These are phyloP conservation scores for Sclerodermus sp. DNA, from an alignment of 2,888 invertebrate species.

Conservation along the genomic window DNA sequence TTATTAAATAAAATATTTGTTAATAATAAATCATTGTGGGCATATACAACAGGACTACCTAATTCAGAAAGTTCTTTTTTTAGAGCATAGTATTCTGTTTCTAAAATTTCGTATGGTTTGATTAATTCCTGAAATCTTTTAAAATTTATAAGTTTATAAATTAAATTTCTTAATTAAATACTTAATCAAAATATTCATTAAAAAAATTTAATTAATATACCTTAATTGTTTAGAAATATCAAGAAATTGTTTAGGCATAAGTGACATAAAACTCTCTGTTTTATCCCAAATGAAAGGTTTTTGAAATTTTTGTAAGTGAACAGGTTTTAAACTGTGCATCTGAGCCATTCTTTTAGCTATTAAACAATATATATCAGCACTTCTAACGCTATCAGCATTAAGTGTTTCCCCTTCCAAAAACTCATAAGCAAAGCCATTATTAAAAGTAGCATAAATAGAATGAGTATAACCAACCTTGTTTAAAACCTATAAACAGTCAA, in stretches of 20 bases:
- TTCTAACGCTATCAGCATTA: slow-evolving; percentile 65
- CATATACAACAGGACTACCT: slow-evolving; percentile 83
- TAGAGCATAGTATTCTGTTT: slow-evolving; percentile 70
- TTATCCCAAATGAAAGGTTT: slow-evolving; percentile 78
- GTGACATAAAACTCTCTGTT: slow-evolving; percentile 70
- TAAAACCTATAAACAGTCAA: slow-evolving; percentile 58
- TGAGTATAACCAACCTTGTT: slow-evolving; percentile 80
- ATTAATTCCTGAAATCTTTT: slow-evolving; percentile 71
- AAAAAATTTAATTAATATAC: slow-evolving; percentile 55
- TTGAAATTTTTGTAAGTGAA: slow-evolving; percentile 55
- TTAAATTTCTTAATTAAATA: neutral
- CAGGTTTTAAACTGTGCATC: slow-evolving; percentile 69
- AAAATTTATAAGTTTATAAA: too few relatives aligned
- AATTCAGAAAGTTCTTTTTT: slow-evolving; percentile 67
- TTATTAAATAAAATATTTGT: slow-evolving; percentile 90
- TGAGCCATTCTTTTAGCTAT: slow-evolving; percentile 83
- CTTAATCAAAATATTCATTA: neutral
- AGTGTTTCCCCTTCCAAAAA: slow-evolving; percentile 82
- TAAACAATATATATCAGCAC: slow-evolving; percentile 70
- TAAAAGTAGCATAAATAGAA: slow-evolving; percentile 84
- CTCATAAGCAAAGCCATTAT: slow-evolving; percentile 92
- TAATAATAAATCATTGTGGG: slow-evolving; percentile 95
- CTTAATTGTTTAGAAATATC: slow-evolving; percentile 70
- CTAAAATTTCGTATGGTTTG: slow-evolving; percentile 68
- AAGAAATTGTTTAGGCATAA: slow-evolving; percentile 73